A percentile compares a stretch with the other conserved stretches of the same genome.
Evolutionary conservation across 2,888 invertebrate genomes (phyloP).

Genomic region (Nudaria mundana): DNA sequence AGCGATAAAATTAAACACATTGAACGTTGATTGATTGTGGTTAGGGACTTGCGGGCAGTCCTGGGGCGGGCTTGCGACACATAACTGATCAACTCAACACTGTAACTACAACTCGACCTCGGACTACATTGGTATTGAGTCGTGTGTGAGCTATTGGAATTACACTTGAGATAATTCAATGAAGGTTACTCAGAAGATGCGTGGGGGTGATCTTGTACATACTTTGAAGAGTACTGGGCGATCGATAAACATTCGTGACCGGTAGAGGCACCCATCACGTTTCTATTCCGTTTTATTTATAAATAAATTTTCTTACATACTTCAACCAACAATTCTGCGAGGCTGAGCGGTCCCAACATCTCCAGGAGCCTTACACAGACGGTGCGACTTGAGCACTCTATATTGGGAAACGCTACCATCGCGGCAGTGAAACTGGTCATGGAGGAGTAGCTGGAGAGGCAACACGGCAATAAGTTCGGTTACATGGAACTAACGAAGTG

Average conservation of each 20-base stretch:
- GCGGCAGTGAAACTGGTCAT: too few relatives aligned
- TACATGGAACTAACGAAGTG: too few relatives aligned
- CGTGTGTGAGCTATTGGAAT: constrained; percentile 60
- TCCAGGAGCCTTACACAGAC: too few relatives aligned
- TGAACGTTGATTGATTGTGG: constrained; percentile 27
- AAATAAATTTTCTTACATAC: too few relatives aligned
- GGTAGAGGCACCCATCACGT: constrained; percentile 27
- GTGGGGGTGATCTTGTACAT: constrained; percentile 15
- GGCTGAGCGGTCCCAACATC: too few relatives aligned
- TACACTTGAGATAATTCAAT: constrained; percentile 33
- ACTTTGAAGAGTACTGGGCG: constrained; percentile 10
- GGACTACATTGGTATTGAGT: constrained; percentile 50
- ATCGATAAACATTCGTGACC: constrained; percentile 28
- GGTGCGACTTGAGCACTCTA: too few relatives aligned
- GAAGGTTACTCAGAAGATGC: constrained; percentile 42
- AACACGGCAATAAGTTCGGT: too few relatives aligned
- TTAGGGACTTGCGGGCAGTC: constrained; percentile 38
- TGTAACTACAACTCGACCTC: constrained; percentile 51
- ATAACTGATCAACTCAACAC: constrained; percentile 43
- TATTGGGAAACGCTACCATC: too few relatives aligned
- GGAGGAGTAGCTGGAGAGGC: too few relatives aligned
- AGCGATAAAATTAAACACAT: constrained; percentile 15
- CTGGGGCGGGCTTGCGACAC: constrained; percentile 52
- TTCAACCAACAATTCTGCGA: too few relatives aligned
- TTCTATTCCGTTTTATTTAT: constrained; percentile 25